Evolutionary conservation across 1,140 invertebrate species (phyloP).

Genomic region (Penaeus chinensis): DNA sequence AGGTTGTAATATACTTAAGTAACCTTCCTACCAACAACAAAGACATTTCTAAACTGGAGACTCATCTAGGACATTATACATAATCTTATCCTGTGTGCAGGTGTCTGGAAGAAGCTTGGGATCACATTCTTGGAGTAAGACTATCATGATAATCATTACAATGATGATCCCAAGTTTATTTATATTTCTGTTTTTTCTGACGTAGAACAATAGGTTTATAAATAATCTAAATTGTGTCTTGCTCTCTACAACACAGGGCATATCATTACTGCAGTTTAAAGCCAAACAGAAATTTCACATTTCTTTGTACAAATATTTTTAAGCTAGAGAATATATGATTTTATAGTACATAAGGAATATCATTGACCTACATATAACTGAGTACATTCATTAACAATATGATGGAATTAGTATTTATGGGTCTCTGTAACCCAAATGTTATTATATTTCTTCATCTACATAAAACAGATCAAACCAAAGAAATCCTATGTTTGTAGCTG

Average conservation of each 20-base stretch:
- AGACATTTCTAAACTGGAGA: conserved; percentile 3
- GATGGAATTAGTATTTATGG: conserved; percentile 31
- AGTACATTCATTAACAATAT: conserved; percentile 8
- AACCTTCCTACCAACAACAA: conserved; percentile 8
- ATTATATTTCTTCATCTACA: background rate
- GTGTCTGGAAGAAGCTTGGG: conserved; percentile 23
- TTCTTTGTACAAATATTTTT: too few relatives aligned
- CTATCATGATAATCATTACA: conserved; percentile 7
- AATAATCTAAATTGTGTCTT: too few relatives aligned
- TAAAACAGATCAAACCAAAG: conserved; percentile 2
- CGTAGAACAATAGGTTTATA: too few relatives aligned
- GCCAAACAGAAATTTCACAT: too few relatives aligned
- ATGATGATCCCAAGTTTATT: too few relatives aligned
- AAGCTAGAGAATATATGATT: too few relatives aligned
- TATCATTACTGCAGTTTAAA: too few relatives aligned
- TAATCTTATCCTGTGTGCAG: conserved; percentile 20
- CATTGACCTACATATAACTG: conserved; percentile 34
- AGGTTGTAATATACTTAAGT: background rate
- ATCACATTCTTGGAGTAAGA: conserved; percentile 25
- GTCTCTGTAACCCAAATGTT: conserved; percentile 1
- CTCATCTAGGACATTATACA: conserved; percentile 5
- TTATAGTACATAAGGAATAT: conserved; percentile 20
- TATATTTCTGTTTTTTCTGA: too few relatives aligned
- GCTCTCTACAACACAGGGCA: too few relatives aligned
- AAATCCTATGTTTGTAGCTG: too few relatives aligned